phyloP scores from a whole-genome alignment of 1,140 invertebrate species.

The Papilio dardanus region DNA sequence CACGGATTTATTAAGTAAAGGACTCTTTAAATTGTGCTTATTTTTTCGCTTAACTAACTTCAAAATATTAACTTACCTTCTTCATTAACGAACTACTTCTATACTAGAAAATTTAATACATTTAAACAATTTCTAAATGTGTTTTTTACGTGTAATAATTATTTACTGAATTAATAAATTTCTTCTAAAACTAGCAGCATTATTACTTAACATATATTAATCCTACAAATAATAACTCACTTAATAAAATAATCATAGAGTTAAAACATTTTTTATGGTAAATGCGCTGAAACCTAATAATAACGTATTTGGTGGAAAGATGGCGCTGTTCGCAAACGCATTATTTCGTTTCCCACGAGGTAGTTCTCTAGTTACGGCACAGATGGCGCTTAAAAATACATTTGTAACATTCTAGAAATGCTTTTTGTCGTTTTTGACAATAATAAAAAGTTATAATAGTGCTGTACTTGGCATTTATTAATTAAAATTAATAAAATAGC shows the following conservation, averaged over 20 bases:
- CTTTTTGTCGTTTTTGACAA: background rate
- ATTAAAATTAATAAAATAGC: background rate
- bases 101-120: no score
- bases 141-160: background rate
- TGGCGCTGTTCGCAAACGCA: constrained; percentile 13
- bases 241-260: background rate
- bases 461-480: background rate
- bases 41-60: background rate
- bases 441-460: background rate
- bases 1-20: background rate
- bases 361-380: background rate
- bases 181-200: background rate
- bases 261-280: background rate
- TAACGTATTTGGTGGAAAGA: background rate
- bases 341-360: background rate
- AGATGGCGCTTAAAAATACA: constrained; percentile 13
- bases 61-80: no score
- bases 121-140: background rate
- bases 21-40: background rate
- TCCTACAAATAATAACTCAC: background rate
- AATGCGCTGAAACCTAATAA: background rate
- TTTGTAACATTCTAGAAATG: background rate
- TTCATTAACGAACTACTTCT: background rate
- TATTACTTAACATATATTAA: background rate
- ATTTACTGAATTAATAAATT: background rate